Base-by-base conservation (phyloP, 2,888 invertebrate genomes). In the Sipunculus nudus region DNA sequence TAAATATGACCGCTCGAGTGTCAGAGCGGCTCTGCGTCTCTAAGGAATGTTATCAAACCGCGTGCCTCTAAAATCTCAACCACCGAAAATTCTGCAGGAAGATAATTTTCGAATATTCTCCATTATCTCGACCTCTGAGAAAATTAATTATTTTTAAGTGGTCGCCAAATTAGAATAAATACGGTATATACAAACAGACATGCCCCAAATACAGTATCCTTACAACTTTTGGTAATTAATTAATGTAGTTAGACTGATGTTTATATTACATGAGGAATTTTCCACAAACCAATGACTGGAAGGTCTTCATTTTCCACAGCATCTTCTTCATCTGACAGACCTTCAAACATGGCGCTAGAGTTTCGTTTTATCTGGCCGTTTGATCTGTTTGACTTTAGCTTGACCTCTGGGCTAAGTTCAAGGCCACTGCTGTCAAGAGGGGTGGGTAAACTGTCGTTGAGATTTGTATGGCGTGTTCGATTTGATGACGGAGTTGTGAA, bases 401-500 rank as follows among this genome's bases (percentile, higher is more conserved):
- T 39, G 26, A 39, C 26, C 16, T 16, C 28, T 23, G 28, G 35
- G 4, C 10, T 43, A 8, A 19, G 29, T 21, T 28, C 19, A 16
- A 35, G 41, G 10, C 32, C 49, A 21, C 40, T 45, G 10, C 21
- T 29, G 8, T 45, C 46, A 16, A 63, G 31, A 2, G 63, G 54
- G 13, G 41, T 49, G n/a, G 50, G 38, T 26, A 57, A 41, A 31
- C 62, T 62, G 45, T 62, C 62, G 28, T 62, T 39, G 5, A n/a
- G 40, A 2, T 23, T 29, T 16, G 31, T 19, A 19, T 10, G 23
- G 31, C 6, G n/a, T 3, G 19, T 4, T 6, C 26, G 23, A 35
- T 53, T 25, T 6, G 53, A 46, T 23, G 53, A 46, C 10, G 64
- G 61, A 21, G 59, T 61, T 13, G 63, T 54, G 46, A 62, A 65